Evolutionary conservation across 2,113 vertebrate species (phyloP), one percentile per base, ranked within the genome.

Genomic region (Epinephelus lanceolatus): DNA sequence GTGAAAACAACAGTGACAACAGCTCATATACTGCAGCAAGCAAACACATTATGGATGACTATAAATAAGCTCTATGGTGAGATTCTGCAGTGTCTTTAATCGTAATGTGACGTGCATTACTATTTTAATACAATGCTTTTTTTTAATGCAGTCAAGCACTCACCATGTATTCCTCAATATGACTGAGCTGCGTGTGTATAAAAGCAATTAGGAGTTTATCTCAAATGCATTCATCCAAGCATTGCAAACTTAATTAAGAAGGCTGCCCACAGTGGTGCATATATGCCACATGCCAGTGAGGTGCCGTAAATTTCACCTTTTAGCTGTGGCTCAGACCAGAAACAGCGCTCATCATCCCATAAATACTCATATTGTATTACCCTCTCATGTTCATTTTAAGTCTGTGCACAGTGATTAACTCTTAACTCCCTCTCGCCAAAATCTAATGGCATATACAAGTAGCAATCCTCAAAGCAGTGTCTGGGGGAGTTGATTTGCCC

Each of bases 171-270:
- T 66, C 65, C 42, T 81, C 53, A 23, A 66, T 66, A 69, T 63
- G 65, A 86, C 53, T 73, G 47, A 78, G 86, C 37, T 80, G 55
- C 9, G 0, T 61, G 25, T 61, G 21, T 14, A 81, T 55, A 73
- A 89, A 89, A 78, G 74, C 67, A 80, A 89, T 88, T 89, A 85
- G 51, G 53, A 51, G n/a, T 83, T 56, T 55, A 77, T 90, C 65
- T 79, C 27, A 52, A 83, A 77, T 33, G 76, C 71, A 53, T 71
- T 81, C 70, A 79, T 30, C 65, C 83, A 65, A 76, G 63, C 86
- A 77, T 33, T 55, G 71, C 63, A 81, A 62, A 88, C 40, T 42
- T 90, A 86, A 92, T 93, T 89, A 90, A 61, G 3, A 79, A 68
- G 45, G 52, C 74, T 51, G 59, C 76, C 45, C 25, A 69, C 49